Conservation (phyloP, 2,113 vertebrate genomes). For the Otus sunia region DNA sequence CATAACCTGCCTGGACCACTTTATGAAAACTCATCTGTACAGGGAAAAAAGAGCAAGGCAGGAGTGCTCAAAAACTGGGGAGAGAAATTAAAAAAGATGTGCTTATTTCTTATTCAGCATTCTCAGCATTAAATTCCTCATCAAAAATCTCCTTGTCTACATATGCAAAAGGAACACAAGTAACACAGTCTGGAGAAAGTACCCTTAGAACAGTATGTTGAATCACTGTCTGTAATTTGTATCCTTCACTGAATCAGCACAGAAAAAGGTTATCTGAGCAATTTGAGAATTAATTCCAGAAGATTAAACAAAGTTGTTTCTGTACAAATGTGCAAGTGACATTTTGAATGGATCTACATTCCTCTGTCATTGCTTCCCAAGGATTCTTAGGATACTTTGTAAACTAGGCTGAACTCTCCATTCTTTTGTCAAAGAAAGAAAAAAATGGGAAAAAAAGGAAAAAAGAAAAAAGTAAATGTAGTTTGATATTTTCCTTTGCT, state of each 20-base stretch:
- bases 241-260: not conserved
- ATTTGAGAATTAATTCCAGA: not conserved
- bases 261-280: not conserved
- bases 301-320: not conserved
- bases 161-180: not conserved
- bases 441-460: not conserved
- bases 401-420: not conserved
- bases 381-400: not conserved
- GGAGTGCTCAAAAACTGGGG: not conserved
- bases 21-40: not conserved
- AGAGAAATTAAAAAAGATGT: not conserved
- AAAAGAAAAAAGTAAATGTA: not conserved
- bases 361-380: not conserved
- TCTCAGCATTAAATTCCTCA: not conserved
- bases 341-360: not conserved
- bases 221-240: not conserved
- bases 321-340: not conserved
- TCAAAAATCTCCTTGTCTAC: not conserved
- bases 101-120: not conserved
- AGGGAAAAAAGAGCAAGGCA: not conserved
- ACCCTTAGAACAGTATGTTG: not conserved
- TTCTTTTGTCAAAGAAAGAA: not conserved
- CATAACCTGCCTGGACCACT: not conserved
- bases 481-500: not conserved
- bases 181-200: not conserved